These are phyloP conservation scores for Candoia aspera DNA, from an alignment of 2,113 vertebrate genomes.

Conservation along the genomic window DNA sequence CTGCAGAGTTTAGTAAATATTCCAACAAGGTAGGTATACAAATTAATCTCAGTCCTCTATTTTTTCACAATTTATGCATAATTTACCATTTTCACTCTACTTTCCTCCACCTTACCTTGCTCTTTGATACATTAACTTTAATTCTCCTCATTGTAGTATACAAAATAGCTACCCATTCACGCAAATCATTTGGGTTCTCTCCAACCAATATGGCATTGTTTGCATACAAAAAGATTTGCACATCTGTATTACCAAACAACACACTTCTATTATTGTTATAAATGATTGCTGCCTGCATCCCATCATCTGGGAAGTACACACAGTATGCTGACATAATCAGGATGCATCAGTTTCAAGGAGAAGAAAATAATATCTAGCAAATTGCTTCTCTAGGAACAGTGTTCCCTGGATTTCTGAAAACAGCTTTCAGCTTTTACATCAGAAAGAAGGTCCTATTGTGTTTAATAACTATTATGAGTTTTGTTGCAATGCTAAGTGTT, in stretches of 20 bases:
- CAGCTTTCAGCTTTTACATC: not conserved
- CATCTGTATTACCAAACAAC: not conserved
- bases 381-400: not conserved
- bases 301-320: not conserved
- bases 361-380: not conserved
- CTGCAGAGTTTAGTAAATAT: too few species aligned
- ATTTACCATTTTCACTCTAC: too few species aligned
- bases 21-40: too few species aligned
- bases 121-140: too few species aligned
- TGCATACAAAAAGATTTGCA: not conserved
- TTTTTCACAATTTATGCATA: too few species aligned
- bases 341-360: not conserved
- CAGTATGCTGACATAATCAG: not conserved
- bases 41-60: too few species aligned
- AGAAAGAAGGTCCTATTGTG: not conserved
- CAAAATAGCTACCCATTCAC: too few species aligned
- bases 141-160: too few species aligned
- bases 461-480: not conserved
- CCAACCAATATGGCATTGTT: not conserved
- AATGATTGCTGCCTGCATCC: not conserved
- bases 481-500: not conserved
- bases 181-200: too few species aligned
- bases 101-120: too few species aligned
- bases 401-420: not conserved
- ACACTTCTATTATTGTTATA: not conserved